A percentile compares a stretch with the other conserved stretches of the same genome.
phyloP scores from a whole-genome alignment of 2,888 invertebrate genomes.

The Hofmannophila pseudospretella region DNA sequence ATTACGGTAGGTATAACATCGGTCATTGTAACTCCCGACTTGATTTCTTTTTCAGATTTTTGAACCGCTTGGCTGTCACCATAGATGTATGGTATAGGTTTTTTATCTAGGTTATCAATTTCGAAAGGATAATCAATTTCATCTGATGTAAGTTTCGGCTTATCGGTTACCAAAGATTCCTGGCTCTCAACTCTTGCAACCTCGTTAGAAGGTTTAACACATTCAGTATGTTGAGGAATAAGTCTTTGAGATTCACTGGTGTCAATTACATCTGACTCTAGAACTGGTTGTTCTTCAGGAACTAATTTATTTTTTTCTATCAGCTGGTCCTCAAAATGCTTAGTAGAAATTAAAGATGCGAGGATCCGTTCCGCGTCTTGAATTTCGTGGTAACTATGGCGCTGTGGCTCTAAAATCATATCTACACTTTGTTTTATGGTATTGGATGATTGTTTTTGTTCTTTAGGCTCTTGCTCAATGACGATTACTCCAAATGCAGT shows the following conservation, averaged over 20 bases:
- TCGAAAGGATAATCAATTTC: constrained; percentile 35
- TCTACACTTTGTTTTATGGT: background rate
- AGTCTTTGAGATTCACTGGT: too few relatives aligned
- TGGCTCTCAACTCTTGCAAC: constrained; percentile 8
- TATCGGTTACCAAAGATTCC: background rate
- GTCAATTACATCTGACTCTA: too few relatives aligned
- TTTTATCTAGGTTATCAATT: constrained; percentile 41
- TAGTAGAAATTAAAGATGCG: constrained; percentile 13
- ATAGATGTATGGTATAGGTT: constrained; percentile 34
- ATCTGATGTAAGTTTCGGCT: background rate
- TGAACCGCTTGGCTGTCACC: constrained; percentile 17
- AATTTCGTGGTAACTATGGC: constrained; percentile 39
- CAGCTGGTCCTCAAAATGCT: too few relatives aligned
- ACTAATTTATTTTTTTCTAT: too few relatives aligned
- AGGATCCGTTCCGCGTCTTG: constrained; percentile 35
- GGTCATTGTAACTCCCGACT: too few relatives aligned
- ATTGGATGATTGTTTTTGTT: background rate
- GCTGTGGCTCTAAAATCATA: constrained; percentile 6
- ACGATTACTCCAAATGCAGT: too few relatives aligned
- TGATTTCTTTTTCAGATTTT: background rate
- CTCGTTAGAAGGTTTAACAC: constrained; percentile 1
- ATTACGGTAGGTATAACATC: too few relatives aligned
- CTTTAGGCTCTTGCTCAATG: background rate
- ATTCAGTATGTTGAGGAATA: too few relatives aligned
- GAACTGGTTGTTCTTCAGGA: too few relatives aligned